Percentiles rank a stretch among this genome's conserved stretches.
Conservation (phyloP, 1,140 invertebrate species). For the Procambarus clarkii region DNA sequence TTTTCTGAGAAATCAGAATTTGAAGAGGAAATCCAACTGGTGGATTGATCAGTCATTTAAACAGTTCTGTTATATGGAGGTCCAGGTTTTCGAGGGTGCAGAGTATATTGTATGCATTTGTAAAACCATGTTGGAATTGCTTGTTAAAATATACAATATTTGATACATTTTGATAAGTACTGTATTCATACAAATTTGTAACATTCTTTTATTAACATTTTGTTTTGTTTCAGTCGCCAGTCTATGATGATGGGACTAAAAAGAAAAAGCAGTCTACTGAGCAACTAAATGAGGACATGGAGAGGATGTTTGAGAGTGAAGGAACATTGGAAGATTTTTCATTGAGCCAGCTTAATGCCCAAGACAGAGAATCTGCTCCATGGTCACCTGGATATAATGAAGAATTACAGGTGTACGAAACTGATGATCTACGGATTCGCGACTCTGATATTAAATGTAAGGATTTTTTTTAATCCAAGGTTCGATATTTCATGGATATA, state of each 20-base stretch:
- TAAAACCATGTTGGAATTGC: no score
- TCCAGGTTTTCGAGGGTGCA: no score
- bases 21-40: no score
- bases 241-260: neutral
- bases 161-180: no score
- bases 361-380: constrained; percentile 5
- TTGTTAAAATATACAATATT: no score
- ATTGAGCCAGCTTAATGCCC: neutral
- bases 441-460: constrained; percentile 53
- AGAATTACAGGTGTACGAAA: constrained; percentile 5
- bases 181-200: no score
- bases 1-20: no score
- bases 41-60: no score
- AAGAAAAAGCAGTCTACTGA: constrained; percentile 9
- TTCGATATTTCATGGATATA: no score
- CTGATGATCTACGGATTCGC: constrained; percentile 18
- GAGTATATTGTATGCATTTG: no score
- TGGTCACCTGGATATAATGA: constrained; percentile 44
- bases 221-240: neutral
- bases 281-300: constrained; percentile 60
- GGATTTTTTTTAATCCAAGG: neutral
- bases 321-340: constrained; percentile 43
- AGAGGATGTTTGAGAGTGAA: constrained; percentile 41
- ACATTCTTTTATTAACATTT: no score
- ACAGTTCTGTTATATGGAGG: no score